Base-by-base conservation (phyloP, 2,888 invertebrate genomes). In the Pseudanteris insignis region DNA sequence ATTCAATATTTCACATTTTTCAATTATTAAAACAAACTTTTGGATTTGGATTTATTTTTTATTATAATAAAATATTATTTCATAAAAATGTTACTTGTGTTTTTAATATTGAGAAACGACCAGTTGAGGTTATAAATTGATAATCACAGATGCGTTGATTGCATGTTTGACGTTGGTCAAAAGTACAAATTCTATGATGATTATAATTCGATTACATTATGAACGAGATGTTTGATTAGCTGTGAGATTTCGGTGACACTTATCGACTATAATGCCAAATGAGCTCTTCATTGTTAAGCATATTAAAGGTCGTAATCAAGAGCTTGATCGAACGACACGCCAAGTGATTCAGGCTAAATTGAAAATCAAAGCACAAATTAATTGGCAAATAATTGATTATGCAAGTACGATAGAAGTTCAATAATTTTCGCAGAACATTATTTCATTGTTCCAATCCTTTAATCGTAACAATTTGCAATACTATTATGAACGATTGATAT, bases 231-330 rank as follows among this genome's bases (percentile, higher is more conserved):
- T 44, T 25, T 53, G 41, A 53, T 43, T 44, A 43, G 53, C 32
- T 53, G 24, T 30, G 30, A 30, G 43, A 53, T 25, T 53, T 44
- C n/a, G n/a, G n/a, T n/a, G n/a, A n/a, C n/a, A n/a, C n/a, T n/a
- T n/a, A 28, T 41, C 18, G 32, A 32, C 44, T 38, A 38, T 38
- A 37, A 37, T 54, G 32, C 14, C 14, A 24, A 54, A 37, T 18
- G 18, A 28, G 25, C 30, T 38, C 41, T 54, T 36, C 33, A 53
- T 44, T 53, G 44, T 32, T 32, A 44, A 44, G 24, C 37, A 36
- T 41, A 36, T 53, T 53, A 53, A 44, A 38, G 37, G 28, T 6
- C 21, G 15, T 8, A 41, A 33, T 26, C 21, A 37, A 30, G 37
- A 36, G 21, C 21, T 5, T 7, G 21, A 7, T 21, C 21, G 21